Percentiles rank a stretch among this genome's conserved stretches.
Evolutionary conservation across 1,140 invertebrate genomes (phyloP).

Genomic region (Drosophila paulistorum): DNA sequence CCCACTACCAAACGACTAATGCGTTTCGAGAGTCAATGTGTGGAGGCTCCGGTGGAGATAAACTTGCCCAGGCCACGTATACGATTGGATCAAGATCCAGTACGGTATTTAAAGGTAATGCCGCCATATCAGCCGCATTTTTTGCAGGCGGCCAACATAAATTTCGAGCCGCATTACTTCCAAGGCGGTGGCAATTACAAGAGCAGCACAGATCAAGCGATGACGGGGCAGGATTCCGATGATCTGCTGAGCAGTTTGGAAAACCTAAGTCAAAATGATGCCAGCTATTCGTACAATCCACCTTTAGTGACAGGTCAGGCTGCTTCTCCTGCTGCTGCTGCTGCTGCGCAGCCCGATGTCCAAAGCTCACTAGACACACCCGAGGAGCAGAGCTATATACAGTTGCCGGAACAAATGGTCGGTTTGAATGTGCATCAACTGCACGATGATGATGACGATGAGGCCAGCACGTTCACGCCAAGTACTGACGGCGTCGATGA

Average conservation of each 20-base stretch:
- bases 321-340: neutral
- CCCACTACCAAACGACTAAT: conserved; percentile 78
- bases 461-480: conserved; percentile 57
- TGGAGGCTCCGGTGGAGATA: conserved; percentile 76
- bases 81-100: conserved; percentile 67
- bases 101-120: conserved; percentile 80
- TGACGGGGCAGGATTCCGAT: conserved; percentile 75
- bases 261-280: conserved; percentile 76
- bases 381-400: conserved; percentile 76
- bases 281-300: conserved; percentile 62
- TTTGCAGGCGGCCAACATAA: conserved; percentile 72
- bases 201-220: conserved; percentile 69
- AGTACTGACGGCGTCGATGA: conserved; percentile 46
- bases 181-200: conserved; percentile 64
- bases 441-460: conserved; percentile 39
- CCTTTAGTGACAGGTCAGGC: conserved; percentile 24
- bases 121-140: conserved; percentile 76
- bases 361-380: conserved; percentile 69
- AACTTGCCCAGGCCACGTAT: conserved; percentile 78
- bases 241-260: conserved; percentile 78
- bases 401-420: conserved; percentile 51
- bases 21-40: conserved; percentile 78
- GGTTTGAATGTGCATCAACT: conserved; percentile 23
- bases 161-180: conserved; percentile 62
- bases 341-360: conserved; percentile 21